Evolutionary conservation across 2,797 vertebrate genomes (phyloP), one percentile per base, ranked within the genome.

Genomic region (Loris lydekkerianus): DNA sequence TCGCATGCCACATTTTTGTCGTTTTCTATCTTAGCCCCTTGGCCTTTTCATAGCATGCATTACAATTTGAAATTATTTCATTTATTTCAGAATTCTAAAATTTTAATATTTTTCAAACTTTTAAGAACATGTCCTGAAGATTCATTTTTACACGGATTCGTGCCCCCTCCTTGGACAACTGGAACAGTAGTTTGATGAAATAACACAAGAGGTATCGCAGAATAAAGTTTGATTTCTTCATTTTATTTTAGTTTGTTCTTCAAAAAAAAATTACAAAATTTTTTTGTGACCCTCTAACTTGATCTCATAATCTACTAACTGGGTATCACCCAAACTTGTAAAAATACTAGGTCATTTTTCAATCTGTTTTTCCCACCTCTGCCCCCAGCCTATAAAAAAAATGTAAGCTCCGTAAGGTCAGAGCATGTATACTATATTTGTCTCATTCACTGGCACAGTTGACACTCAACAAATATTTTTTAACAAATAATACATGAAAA

Each of bases 221-320:
- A 89, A 72, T 63, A 7, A 93, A 70, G 56, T 67, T 27, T 11
- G 23, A 10, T 53, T 56, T 86, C 53, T 80, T 89, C 17, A 49
- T 83, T 91, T 2, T 65, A 40, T 43, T 85, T 81, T 65, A 61
- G 56, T 80, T 69, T 86, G 34, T 70, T 84, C 25, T 34, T 46
- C 91, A 84, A 93, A 69, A 72, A 75, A 86, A 63, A 58, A 77
- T 86, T 7, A 56, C 1, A 53, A 92, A 81, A 95, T 15, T 56
- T 61, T 40, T 70, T 37, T 86, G 27, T 65, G 31, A 80, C 13
- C 27, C n/a, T 58, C 21, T 76, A 56, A 80, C 18, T 37, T 69
- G 27, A 73, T 46, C 56, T 89, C 53, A 61, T 9, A 84, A 37
- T 4, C 29, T 7, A 82, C 17, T 72, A 86, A 61, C 21, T 83